Base-by-base conservation (phyloP, 2,797 vertebrate species). In the Acipenser transmontanus region DNA sequence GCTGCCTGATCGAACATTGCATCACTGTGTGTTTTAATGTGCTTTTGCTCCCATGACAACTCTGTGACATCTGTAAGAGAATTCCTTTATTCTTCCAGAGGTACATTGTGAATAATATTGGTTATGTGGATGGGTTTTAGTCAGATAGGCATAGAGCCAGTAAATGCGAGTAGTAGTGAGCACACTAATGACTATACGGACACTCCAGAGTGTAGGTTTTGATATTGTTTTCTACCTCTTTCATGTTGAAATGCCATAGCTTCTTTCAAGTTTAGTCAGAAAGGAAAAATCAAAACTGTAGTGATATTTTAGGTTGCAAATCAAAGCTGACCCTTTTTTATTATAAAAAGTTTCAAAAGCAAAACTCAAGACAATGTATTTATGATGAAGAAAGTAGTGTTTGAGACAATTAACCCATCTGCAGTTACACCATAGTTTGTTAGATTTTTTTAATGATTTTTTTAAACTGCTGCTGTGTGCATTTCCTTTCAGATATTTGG, bases 31-130 rank as follows among this genome's bases (percentile, higher is more conserved):
- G 51, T 67, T 61, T 63, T 61, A 64, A 57, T 62, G 47, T 63
- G 61, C 56, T 47, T 64, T 65, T 68, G 62, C 62, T 68, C 63
- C 57, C 56, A 9, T 68, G 66, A 68, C 59, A 68, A 65, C 20
- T 59, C 17, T 47, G 61, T 70, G 69, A 51, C 65, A 62, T 70
- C 65, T 64, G 65, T 57, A 63, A 49, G 65, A 67, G 49, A 47
- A 34, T 20, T 66, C 56, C 20, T 56, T 54, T 66, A 63, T 64
- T 64, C 61, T 67, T 48, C 17, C 49, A 47, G 48, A 48, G 54
- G 14, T 61, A 20, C 60, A 59, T 11, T 70, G 20, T 70, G 65
- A 54, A 13, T 17, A 62, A 64, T 64, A 64, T 59, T 61, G 51
- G 52, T 50, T 20, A n/a, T 65, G 68, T 49, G 62, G 49, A 49